phyloP scores from a whole-genome alignment of 2,797 vertebrate species.

The Eremophila alpestris region DNA sequence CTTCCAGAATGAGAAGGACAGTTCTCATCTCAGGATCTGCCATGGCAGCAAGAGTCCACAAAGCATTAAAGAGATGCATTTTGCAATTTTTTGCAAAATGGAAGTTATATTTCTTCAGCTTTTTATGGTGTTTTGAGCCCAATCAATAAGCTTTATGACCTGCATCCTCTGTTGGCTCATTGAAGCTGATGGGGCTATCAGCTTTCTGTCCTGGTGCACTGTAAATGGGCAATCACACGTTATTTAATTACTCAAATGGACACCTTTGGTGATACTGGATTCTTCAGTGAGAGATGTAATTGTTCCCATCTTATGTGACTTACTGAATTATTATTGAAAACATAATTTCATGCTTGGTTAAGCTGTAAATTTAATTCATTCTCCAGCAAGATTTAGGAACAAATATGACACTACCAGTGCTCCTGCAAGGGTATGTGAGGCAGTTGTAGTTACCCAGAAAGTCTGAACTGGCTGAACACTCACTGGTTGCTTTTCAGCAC shows the following conservation, averaged over 20 bases:
- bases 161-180: slow-evolving; percentile 24
- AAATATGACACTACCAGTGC: slow-evolving; percentile 46
- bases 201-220: neutral
- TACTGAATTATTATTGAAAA: slow-evolving; percentile 77
- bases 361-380: slow-evolving; percentile 74
- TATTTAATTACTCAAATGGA: slow-evolving; percentile 40
- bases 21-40: neutral
- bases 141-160: slow-evolving; percentile 28
- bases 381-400: slow-evolving; percentile 52
- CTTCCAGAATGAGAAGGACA: neutral
- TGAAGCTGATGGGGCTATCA: slow-evolving; percentile 19
- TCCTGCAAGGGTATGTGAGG: slow-evolving; percentile 12
- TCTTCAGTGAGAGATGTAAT: slow-evolving; percentile 56
- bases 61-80: neutral
- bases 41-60: neutral
- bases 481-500: neutral
- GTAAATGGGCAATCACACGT: slow-evolving; percentile 19
- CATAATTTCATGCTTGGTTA: slow-evolving; percentile 73
- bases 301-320: slow-evolving; percentile 51
- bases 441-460: neutral
- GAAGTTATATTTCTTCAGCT: slow-evolving; percentile 41
- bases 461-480: neutral
- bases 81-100: neutral
- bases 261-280: neutral
- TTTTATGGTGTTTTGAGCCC: slow-evolving; percentile 41